Conservation (phyloP, 2,888 invertebrate genomes). For the Hanleya hanleyi region DNA sequence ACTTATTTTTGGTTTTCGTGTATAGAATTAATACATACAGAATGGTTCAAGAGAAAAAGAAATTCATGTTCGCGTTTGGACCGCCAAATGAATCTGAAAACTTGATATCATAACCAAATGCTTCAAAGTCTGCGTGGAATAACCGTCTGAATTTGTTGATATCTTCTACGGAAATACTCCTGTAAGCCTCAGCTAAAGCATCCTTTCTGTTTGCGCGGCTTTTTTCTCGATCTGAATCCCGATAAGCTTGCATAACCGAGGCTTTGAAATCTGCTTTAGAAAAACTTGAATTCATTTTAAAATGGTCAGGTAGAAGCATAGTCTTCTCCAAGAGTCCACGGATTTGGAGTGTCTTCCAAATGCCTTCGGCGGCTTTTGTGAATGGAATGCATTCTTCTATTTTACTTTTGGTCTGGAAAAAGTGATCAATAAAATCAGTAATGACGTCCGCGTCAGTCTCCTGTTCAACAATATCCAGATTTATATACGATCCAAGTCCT, state of each 20-base stretch:
- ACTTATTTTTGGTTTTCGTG: too few species aligned
- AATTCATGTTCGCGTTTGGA: too few species aligned
- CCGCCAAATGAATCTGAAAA: slow-evolving; percentile 24
- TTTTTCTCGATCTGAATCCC: slow-evolving; percentile 16
- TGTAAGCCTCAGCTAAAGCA: slow-evolving; percentile 49
- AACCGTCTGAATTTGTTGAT: slow-evolving; percentile 38
- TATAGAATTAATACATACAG: too few species aligned
- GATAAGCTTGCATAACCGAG: slow-evolving; percentile 23
- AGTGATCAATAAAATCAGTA: slow-evolving; percentile 45
- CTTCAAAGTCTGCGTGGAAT: slow-evolving; percentile 45
- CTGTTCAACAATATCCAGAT: slow-evolving; percentile 36
- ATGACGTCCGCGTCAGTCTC: slow-evolving; percentile 44
- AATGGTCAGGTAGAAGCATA: slow-evolving; percentile 31
- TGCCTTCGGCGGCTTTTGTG: slow-evolving; percentile 34
- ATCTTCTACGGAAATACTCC: slow-evolving; percentile 34
- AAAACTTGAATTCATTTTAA: slow-evolving; percentile 13
- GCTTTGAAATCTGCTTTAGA: slow-evolving; percentile 18
- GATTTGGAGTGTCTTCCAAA: slow-evolving; percentile 54
- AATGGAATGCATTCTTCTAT: slow-evolving; percentile 40
- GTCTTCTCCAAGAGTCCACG: slow-evolving; percentile 46
- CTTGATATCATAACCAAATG: slow-evolving; percentile 49
- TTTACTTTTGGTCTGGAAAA: slow-evolving; percentile 28
- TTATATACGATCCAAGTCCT: slow-evolving; percentile 35
- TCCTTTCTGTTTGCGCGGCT: slow-evolving; percentile 44
- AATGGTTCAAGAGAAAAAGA: too few species aligned